Base-by-base conservation (phyloP, 2,113 vertebrate genomes). In the Beaufortia kweichowensis region DNA sequence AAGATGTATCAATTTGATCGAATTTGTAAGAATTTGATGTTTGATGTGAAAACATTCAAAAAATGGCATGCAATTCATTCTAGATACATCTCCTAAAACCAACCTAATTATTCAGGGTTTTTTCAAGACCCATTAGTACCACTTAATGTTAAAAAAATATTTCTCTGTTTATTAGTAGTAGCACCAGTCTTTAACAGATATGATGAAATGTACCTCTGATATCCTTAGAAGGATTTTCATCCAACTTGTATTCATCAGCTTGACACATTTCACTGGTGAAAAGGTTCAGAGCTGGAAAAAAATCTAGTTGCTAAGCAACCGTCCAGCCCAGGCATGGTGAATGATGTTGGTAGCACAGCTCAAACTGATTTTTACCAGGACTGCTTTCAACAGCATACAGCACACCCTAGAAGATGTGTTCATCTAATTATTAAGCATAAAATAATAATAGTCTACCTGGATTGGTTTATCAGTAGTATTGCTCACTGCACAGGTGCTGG, bases 251-350 rank as follows among this genome's bases (percentile, higher is more conserved):
- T 67, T 46, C 57, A 53, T 63, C 62, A 73, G 59, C 62, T 85
- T 76, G 79, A 84, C 84, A 84, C 79, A 79, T 83, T 85, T 72
- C 68, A 63, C 71, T 75, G 81, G 64, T 77, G 77, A 79, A 83
- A 66, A 79, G 80, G 81, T 76, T 82, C 62, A 53, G 31, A 53
- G 79, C 78, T 61, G 61, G 79, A 71, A 77, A 74, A 80, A 80
- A 79, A 76, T 84, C 77, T 57, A 59, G 86, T 87, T 87, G 86
- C 86, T 83, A 84, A 82, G 84, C 86, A 87, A 87, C 86, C 79
- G 67, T 76, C 63, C 80, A 70, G 81, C 56, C 77, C 78, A 63
- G 53, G 80, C 67, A 57, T 28, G 70, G 68, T 77, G 82, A 83
- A 63, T 75, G 78, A 83, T 83, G 82, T 65, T 80, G 76, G 69